These are phyloP conservation scores for Hololepta plana DNA, from an alignment of 2,888 invertebrate species.

Conservation along the genomic window DNA sequence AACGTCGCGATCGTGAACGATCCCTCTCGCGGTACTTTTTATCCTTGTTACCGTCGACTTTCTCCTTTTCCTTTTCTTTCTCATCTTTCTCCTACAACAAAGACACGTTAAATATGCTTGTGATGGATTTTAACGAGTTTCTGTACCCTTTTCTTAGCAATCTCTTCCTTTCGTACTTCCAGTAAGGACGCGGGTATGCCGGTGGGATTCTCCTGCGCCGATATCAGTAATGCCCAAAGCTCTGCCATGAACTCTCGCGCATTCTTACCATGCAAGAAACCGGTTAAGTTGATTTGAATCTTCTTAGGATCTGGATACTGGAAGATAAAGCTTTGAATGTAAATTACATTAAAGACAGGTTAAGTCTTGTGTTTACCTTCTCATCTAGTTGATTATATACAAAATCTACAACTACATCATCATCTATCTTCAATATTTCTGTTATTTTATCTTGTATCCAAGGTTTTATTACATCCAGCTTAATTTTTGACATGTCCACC, in stretches of 20 bases:
- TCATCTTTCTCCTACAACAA: constrained; percentile 7
- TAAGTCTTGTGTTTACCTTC: constrained; percentile 64
- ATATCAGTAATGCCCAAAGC: constrained; percentile 86
- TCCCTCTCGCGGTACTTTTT: constrained; percentile 28
- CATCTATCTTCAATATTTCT: constrained; percentile 91
- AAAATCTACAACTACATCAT: constrained; percentile 97
- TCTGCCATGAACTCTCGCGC: constrained; percentile 96
- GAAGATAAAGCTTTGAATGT: constrained; percentile 20
- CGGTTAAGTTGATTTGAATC: constrained; percentile 99
- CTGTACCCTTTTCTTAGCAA: constrained; percentile 68
- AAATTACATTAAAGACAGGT: constrained; percentile 13
- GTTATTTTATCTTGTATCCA: constrained; percentile 98
- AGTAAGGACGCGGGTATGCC: constrained; percentile 92
- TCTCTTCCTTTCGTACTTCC: constrained; percentile 92
- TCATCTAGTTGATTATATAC: constrained; percentile 96
- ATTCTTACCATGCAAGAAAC: constrained; percentile 95
- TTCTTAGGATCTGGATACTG: constrained; percentile 93
- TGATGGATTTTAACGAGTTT: constrained; percentile 3
- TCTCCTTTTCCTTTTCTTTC: constrained; percentile 27
- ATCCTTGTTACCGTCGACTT: constrained; percentile 25
- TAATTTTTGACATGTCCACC: constrained; percentile 98
- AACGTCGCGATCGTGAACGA: constrained; percentile 18
- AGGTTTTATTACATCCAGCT: constrained; percentile 92
- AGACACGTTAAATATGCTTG: constrained; percentile 1
- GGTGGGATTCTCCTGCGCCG: constrained; percentile 86